phyloP scores from a whole-genome alignment of 1,140 invertebrate species.

The Microvelia longipes region DNA sequence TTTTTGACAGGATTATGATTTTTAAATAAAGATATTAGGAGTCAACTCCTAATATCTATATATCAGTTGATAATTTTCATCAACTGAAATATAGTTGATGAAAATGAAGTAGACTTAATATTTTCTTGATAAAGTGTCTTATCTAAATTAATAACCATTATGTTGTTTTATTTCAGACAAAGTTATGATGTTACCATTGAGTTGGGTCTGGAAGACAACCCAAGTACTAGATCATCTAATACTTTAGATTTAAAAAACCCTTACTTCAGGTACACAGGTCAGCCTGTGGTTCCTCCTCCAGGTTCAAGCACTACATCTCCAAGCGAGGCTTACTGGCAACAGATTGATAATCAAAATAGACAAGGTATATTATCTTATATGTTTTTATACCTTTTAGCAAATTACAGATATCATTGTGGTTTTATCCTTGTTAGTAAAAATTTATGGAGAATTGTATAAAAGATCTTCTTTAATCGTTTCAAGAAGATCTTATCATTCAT shows the following conservation, averaged over 20 bases:
- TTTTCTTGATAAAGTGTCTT: no score
- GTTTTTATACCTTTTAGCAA: neutral
- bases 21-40: no score
- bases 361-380: conserved; percentile 28
- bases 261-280: conserved; percentile 87
- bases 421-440: neutral
- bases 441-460: neutral
- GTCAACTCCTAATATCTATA: no score
- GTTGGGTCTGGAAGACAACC: conserved; percentile 74
- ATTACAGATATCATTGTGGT: neutral
- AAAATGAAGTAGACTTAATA: no score
- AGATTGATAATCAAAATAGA: conserved; percentile 56
- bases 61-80: no score
- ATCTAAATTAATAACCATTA: no score
- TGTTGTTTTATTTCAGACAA: conserved; percentile 44
- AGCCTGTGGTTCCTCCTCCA: conserved; percentile 72
- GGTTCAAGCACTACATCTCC: conserved; percentile 77
- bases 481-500: no score
- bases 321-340: conserved; percentile 79
- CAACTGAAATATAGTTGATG: no score
- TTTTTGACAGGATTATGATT: no score
- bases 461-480: neutral
- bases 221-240: conserved; percentile 60
- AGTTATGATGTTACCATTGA: conserved; percentile 99
- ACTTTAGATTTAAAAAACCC: conserved; percentile 97